Evolutionary conservation across 2,888 invertebrate species (phyloP), one percentile per base, ranked within the genome.

Genomic region (Zygaena filipendulae): DNA sequence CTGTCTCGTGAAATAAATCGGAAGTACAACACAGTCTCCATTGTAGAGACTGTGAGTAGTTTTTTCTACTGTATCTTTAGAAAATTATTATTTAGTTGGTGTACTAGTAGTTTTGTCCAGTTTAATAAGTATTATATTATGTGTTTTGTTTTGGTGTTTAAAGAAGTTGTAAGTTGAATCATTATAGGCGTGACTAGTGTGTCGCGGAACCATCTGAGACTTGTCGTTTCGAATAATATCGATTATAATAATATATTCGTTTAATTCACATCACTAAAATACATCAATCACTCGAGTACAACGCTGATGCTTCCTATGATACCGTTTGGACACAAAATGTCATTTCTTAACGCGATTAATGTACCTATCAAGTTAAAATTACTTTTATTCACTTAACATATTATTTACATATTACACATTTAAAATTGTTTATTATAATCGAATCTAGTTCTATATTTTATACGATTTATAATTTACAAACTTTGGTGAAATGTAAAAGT

Each of bases 381-480:
- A 54, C 59, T 57, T 58, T 49, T 52, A 55, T 59, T 51, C 51
- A 68, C 68, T 70, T 62, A 66, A 60, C 55, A 58, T 59, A 68
- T 59, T 77, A 77, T 75, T 62, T 79, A 79, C 77, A 75, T 54
- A n/a, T n/a, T n/a, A n/a, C n/a, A n/a, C n/a, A n/a, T 74, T 71
- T 69, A 75, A 57, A 75, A 71, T 70, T 63, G 70, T 71, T 66
- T n/a, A n/a, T 16, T 64, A 70, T 63, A 49, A 60, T 68, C 66
- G 68, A 75, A 68, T 74, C 66, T 68, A 74, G 59, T 69, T 77
- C 75, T 64, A n/a, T 49, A 71, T 63, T 74, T n/a, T n/a, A n/a
- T n/a, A 75, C 57, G 71, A n/a, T n/a, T 72, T 68, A 69, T 75
- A 75, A 74, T 71, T 75, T 77, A 79, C 77, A 79, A 75, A 79